These are phyloP conservation scores for Bellardia pandia DNA, from an alignment of 2,888 invertebrate genomes.

Conservation along the genomic window DNA sequence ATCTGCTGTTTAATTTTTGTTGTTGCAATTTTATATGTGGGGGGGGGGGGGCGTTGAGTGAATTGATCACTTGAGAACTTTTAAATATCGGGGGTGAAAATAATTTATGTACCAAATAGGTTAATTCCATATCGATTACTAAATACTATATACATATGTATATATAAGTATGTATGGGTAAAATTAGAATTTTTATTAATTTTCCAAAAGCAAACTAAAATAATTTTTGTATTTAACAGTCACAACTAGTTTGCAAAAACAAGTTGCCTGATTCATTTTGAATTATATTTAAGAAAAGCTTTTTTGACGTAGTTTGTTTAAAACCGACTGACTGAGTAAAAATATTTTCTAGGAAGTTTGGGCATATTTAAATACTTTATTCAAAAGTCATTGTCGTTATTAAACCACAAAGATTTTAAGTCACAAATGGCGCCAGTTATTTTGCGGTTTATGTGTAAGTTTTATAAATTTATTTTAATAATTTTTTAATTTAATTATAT, in stretches of 20 bases:
- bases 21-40: not conserved
- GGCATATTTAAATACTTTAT: not conserved
- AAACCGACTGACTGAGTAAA: not conserved
- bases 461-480: too few species aligned
- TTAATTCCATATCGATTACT: too few species aligned
- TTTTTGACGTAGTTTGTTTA: not conserved
- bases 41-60: too few species aligned
- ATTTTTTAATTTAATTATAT: too few species aligned
- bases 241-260: not conserved
- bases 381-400: constrained; percentile 6
- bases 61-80: too few species aligned
- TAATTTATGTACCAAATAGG: too few species aligned
- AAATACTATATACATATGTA: too few species aligned
- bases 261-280: not conserved
- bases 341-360: not conserved
- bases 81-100: too few species aligned
- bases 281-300: not conserved
- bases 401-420: not conserved
- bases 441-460: not conserved
- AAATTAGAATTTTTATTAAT: too few species aligned
- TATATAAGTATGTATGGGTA: too few species aligned
- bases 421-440: constrained; percentile 2
- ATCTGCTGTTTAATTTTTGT: not conserved
- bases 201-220: not conserved
- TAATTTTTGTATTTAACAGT: not conserved